Base-by-base conservation (phyloP, 2,888 invertebrate species). In the Noctua janthina region DNA sequence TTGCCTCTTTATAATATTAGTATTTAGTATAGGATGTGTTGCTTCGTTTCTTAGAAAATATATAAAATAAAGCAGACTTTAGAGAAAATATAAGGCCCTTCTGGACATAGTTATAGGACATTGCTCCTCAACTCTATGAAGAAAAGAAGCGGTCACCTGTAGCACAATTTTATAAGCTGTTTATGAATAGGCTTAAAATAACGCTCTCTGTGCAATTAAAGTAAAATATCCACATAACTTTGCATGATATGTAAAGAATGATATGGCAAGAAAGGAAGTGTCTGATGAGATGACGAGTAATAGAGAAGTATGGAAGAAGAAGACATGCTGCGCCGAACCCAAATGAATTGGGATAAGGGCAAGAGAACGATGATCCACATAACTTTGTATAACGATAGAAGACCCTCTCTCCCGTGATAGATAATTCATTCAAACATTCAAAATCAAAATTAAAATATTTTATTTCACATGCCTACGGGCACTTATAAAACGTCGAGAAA, bases 11-110 rank as follows among this genome's bases (percentile, higher is more conserved):
- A 39, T 39, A 39, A 39, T 39, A 39, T 39, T 39, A 39, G 35
- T 39, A 43, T 43, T 43, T 7, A 0, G 43, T 51, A 43, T 15
- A 20, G 13, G 17, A 64, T 23, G 20, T 54, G 15, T 74, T 20
- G 39, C n/a, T 59, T n/a, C 10, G 5, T 54, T 66, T 51, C 17
- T 83, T 71, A 35, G 15, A 73, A 69, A 29, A 10, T 23, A 68
- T 67, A 35, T 51, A 46, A 67, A 59, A 59, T 59, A 13, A 1
- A 46, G 20, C n/a, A 29, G 35, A 7, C 13, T 62, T 64, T 10
- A 17, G n/a, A 46, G 67, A 46, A 67, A 43, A n/a, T n/a, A 43
- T n/a, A 67, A 43, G 15, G 20, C 66, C 39, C 11, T 39, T 23
- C 2, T 39, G 23, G 66, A 23, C 23, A 39, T 66, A 66, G 5